These are phyloP conservation scores for Rhinoderma darwinii DNA, from an alignment of 2,113 vertebrate species.

Conservation along the genomic window DNA sequence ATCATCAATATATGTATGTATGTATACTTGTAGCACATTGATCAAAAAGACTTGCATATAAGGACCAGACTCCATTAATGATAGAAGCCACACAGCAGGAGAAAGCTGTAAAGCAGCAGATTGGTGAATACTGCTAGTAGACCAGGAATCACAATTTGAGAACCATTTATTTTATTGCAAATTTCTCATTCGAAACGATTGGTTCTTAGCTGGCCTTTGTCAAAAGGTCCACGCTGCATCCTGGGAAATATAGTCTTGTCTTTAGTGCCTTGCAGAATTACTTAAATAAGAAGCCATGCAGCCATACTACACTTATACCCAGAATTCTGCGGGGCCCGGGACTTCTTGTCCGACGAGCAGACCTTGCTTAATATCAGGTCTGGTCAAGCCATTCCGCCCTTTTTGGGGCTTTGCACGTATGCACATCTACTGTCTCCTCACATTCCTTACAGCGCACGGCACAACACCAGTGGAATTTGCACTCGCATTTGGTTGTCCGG, in stretches of 20 bases:
- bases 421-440: slow-evolving; percentile 90
- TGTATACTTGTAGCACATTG: slow-evolving; percentile 39
- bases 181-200: slow-evolving; percentile 60
- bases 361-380: slow-evolving; percentile 75
- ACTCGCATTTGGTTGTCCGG: slow-evolving; percentile 93
- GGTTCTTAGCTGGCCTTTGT: slow-evolving; percentile 58
- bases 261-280: slow-evolving; percentile 83
- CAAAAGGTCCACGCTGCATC: slow-evolving; percentile 66
- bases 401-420: slow-evolving; percentile 96
- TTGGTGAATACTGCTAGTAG: slow-evolving; percentile 30
- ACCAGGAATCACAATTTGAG: slow-evolving; percentile 23
- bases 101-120: slow-evolving; percentile 21
- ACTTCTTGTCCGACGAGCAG: slow-evolving; percentile 63
- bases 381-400: slow-evolving; percentile 90
- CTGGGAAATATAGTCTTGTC: slow-evolving; percentile 73
- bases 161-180: slow-evolving; percentile 43
- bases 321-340: slow-evolving; percentile 73
- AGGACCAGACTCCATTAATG: slow-evolving; percentile 32
- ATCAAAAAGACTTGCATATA: slow-evolving; percentile 44
- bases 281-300: slow-evolving; percentile 89
- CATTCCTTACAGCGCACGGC: slow-evolving; percentile 94
- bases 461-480: slow-evolving; percentile 99
- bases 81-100: slow-evolving; percentile 51
- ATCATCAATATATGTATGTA: slow-evolving; percentile 38
- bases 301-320: slow-evolving; percentile 79